These are phyloP conservation scores for Amiota minor DNA, from an alignment of 2,888 invertebrate genomes.

Conservation along the genomic window DNA sequence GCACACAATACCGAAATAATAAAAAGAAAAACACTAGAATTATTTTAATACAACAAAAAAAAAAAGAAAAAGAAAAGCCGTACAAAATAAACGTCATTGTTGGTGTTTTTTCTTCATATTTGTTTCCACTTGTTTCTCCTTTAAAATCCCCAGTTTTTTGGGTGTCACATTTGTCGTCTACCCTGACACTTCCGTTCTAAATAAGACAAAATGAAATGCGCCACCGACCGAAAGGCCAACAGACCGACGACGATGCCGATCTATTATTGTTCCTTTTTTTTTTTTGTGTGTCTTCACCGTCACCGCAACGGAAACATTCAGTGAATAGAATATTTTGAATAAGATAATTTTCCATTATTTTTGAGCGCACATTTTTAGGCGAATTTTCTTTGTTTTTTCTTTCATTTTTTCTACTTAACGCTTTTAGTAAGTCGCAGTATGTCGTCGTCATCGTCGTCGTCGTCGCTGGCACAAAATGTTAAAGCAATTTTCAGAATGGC, in stretches of 20 bases:
- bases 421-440: background rate
- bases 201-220: background rate
- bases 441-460: too few relatives aligned
- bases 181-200: slow-evolving; percentile 21
- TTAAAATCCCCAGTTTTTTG: background rate
- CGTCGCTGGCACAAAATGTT: slow-evolving; percentile 22
- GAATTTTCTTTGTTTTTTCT: background rate
- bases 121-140: background rate
- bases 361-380: slow-evolving; percentile 17
- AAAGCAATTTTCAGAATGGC: slow-evolving; percentile 26
- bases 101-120: background rate
- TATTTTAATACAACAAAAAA: background rate
- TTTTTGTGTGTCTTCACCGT: background rate
- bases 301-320: slow-evolving; percentile 16
- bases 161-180: background rate
- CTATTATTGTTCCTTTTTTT: too few relatives aligned
- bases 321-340: slow-evolving; percentile 21
- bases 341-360: slow-evolving; percentile 26
- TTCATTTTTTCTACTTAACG: background rate
- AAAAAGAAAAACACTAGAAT: slow-evolving; percentile 14
- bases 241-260: background rate
- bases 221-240: background rate
- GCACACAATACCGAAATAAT: background rate
- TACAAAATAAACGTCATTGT: background rate
- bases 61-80: background rate